Percentiles rank a stretch among this genome's conserved stretches.
phyloP scores from a whole-genome alignment of 2,113 vertebrate species.

The Colius striatus region DNA sequence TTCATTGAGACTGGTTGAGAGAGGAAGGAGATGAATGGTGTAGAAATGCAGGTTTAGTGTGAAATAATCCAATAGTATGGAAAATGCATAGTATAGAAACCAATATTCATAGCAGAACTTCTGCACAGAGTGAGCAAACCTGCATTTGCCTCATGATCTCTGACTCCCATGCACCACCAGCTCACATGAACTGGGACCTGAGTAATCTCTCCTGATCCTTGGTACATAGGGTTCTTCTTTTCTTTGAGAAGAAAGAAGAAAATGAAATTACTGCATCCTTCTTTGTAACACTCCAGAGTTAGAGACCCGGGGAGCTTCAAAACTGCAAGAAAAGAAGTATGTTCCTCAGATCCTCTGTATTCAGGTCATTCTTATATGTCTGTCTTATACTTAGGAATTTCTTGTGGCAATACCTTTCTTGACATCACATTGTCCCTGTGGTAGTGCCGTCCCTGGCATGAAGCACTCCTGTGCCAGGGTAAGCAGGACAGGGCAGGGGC shows the following conservation, averaged over 20 bases:
- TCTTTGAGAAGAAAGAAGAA: not conserved
- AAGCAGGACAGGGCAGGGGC: not conserved
- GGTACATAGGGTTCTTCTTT: not conserved
- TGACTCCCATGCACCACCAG: not conserved
- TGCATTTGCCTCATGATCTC: not conserved
- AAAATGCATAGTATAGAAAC: not conserved
- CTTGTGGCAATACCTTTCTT: not conserved
- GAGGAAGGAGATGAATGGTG: not conserved
- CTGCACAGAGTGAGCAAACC: not conserved
- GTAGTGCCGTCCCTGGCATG: not conserved
- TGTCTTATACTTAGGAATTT: not conserved
- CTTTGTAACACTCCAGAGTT: not conserved
- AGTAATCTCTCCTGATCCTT: not conserved
- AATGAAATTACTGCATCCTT: not conserved
- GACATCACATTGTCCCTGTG: not conserved
- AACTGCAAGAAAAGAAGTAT: not conserved
- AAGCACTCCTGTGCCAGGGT: not conserved
- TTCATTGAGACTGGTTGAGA: not conserved
- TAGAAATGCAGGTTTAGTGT: not conserved
- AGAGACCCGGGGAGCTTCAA: not conserved
- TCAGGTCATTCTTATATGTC: not conserved
- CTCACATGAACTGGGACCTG: not conserved
- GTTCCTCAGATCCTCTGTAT: not conserved
- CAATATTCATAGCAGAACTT: not conserved
- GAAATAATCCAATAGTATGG: not conserved